These are phyloP conservation scores for Myotis pilosus DNA, from an alignment of 2,797 vertebrate genomes.

Conservation along the genomic window DNA sequence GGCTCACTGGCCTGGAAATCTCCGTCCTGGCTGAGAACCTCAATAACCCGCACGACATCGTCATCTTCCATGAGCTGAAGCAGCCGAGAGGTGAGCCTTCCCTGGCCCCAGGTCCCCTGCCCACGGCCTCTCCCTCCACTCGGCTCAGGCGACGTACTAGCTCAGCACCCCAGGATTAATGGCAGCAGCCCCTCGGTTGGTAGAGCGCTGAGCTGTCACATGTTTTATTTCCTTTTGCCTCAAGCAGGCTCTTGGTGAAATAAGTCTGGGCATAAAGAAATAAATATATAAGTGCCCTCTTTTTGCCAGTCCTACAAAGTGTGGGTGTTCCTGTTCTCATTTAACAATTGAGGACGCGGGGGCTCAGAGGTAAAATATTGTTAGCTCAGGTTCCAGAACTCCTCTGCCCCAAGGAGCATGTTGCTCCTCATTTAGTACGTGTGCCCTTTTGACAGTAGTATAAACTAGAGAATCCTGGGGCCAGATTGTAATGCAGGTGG, in stretches of 20 bases:
- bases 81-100: conserved; percentile 92
- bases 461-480: not conserved
- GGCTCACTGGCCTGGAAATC: conserved; percentile 92
- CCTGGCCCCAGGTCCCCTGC: not conserved
- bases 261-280: not conserved
- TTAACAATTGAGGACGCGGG: not conserved
- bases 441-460: not conserved
- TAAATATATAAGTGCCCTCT: not conserved
- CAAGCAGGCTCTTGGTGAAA: not conserved
- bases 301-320: not conserved
- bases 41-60: conserved; percentile 96
- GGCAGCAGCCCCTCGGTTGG: not conserved
- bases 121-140: not conserved
- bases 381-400: not conserved
- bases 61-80: conserved; percentile 95
- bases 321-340: not conserved
- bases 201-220: not conserved
- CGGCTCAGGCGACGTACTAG: accelerated
- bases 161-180: not conserved
- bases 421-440: not conserved
- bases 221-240: conserved; percentile 1
- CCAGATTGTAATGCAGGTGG: not conserved
- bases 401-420: not conserved
- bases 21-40: conserved; percentile 93
- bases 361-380: not conserved